Percentiles rank a stretch among this genome's conserved stretches.
Evolutionary conservation across 92 coral and sea anemone genomes (phyloP).

Genomic region (Montipora capitata): DNA sequence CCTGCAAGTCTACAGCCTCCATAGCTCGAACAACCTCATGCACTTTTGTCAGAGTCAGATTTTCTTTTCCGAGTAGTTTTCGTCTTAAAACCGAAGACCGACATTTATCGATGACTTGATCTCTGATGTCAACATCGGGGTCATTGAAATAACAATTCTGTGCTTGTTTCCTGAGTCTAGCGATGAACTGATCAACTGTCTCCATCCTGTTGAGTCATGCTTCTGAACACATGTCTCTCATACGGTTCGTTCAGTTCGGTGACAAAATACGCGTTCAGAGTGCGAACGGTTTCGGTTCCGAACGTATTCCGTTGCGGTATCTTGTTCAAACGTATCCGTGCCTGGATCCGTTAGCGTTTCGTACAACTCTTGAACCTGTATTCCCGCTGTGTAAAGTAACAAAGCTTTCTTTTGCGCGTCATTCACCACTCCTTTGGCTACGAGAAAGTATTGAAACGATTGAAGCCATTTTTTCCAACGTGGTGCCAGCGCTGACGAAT

Average conservation of each 20-base stretch:
- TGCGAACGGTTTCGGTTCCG: slow-evolving; percentile 44
- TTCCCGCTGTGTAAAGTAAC: slow-evolving; percentile 27
- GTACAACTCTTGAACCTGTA: slow-evolving; percentile 10
- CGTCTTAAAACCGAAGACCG: slow-evolving; percentile 42
- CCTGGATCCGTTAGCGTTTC: slow-evolving; percentile 60
- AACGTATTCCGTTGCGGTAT: slow-evolving; percentile 36
- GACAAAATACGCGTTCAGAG: too few species aligned
- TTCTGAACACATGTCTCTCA: too few species aligned
- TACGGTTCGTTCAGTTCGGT: too few species aligned
- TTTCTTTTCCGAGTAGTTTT: slow-evolving; percentile 46
- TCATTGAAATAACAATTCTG: slow-evolving; percentile 49
- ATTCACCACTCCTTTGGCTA: slow-evolving; percentile 59
- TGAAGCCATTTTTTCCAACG: too few species aligned
- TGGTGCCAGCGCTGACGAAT: too few species aligned
- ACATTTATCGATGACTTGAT: slow-evolving; percentile 61
- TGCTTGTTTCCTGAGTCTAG: slow-evolving; percentile 41
- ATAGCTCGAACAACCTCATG: slow-evolving; percentile 6
- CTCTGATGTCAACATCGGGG: slow-evolving; percentile 63
- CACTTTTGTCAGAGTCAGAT: slow-evolving; percentile 36
- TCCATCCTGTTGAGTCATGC: too few species aligned
- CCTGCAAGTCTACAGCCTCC: slow-evolving; percentile 1
- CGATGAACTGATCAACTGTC: too few species aligned
- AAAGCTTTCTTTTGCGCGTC: slow-evolving; percentile 46
- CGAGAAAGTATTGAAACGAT: too few species aligned
- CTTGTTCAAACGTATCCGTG: slow-evolving; percentile 22